These are phyloP conservation scores for Corythaixoides concolor DNA, from an alignment of 2,113 vertebrate genomes.

Conservation along the genomic window DNA sequence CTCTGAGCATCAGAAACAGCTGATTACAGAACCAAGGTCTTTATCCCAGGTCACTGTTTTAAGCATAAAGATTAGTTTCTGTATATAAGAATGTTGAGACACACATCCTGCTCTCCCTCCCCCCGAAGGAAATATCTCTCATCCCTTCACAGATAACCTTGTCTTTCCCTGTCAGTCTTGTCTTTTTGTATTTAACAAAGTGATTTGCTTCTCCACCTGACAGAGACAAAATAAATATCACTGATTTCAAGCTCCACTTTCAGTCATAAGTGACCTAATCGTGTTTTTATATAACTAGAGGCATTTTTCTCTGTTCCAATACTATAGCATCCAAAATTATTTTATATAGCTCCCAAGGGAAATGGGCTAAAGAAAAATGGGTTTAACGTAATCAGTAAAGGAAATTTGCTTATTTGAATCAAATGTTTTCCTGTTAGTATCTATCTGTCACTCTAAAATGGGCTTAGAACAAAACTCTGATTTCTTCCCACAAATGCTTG, in stretches of 20 bases:
- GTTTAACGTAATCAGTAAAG: not conserved
- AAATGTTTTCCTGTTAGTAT: not conserved
- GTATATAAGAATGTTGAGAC: not conserved
- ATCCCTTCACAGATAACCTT: not conserved
- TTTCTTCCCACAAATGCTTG: not conserved
- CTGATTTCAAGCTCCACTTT: not conserved
- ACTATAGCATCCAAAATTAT: not conserved
- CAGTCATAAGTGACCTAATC: not conserved
- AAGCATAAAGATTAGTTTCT: not conserved
- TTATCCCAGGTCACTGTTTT: not conserved
- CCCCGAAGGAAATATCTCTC: not conserved
- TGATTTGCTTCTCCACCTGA: not conserved
- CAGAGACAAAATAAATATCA: not conserved
- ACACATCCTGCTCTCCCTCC: not conserved
- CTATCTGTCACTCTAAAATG: not conserved
- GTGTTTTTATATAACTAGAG: not conserved
- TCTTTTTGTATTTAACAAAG: not conserved
- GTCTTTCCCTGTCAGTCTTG: not conserved
- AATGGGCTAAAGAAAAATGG: not conserved
- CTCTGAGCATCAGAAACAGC: not conserved
- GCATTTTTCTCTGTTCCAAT: not conserved
- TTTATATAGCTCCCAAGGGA: not conserved
- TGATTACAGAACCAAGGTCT: not conserved
- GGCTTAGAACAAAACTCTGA: not conserved
- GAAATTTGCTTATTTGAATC: not conserved